phyloP scores from a whole-genome alignment of 2,888 invertebrate species.

The Macaria liturata region DNA sequence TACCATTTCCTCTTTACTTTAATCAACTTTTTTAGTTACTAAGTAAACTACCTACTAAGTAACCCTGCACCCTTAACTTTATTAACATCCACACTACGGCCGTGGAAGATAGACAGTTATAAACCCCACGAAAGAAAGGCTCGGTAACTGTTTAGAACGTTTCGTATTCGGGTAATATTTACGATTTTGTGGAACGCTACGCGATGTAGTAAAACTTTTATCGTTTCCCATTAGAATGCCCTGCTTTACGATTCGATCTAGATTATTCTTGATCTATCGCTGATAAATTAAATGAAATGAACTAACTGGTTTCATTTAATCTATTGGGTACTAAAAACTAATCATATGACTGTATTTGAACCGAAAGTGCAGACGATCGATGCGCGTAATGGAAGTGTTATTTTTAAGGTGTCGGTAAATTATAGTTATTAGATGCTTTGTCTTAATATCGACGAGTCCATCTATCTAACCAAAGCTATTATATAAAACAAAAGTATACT shows the following conservation, averaged over 20 bases:
- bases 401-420: too few relatives aligned
- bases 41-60: neutral
- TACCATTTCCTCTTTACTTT: too few relatives aligned
- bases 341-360: too few relatives aligned
- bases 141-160: slow-evolving; percentile 34
- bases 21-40: too few relatives aligned
- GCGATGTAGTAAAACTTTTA: slow-evolving; percentile 58
- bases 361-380: too few relatives aligned
- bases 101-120: slow-evolving; percentile 29
- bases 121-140: slow-evolving; percentile 31
- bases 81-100: slow-evolving; percentile 26
- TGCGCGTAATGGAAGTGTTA: too few relatives aligned
- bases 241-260: slow-evolving; percentile 58
- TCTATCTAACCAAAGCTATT: too few relatives aligned
- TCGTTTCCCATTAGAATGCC: slow-evolving; percentile 56
- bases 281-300: slow-evolving; percentile 22
- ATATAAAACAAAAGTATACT: neutral
- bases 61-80: slow-evolving; percentile 7
- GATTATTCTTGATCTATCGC: slow-evolving; percentile 44
- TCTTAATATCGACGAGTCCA: too few relatives aligned
- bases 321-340: too few relatives aligned
- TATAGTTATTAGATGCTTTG: too few relatives aligned
- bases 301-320: slow-evolving; percentile 18
- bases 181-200: slow-evolving; percentile 54
- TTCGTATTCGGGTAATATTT: slow-evolving; percentile 60